These are phyloP conservation scores for Rana temporaria DNA, from an alignment of 2,113 vertebrate genomes.

Conservation along the genomic window DNA sequence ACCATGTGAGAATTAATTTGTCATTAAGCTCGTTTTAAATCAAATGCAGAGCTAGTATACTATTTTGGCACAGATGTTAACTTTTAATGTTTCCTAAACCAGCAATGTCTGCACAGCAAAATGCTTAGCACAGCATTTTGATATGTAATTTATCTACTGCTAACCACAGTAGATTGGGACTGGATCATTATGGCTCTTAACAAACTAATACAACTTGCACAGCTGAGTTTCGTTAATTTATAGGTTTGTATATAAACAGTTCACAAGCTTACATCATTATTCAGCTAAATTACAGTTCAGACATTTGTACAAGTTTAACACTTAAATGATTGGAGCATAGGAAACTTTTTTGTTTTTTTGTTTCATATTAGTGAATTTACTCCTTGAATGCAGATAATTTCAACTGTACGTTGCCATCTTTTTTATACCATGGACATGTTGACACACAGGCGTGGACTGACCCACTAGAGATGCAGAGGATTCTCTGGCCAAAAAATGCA, in stretches of 20 bases:
- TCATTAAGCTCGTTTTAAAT: background rate
- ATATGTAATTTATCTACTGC: slow-evolving; percentile 1
- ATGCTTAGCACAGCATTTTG: background rate
- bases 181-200: background rate
- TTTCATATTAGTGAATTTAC: too few relatives aligned
- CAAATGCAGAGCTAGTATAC: background rate
- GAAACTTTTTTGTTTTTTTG: too few relatives aligned
- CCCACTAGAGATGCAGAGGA: too few relatives aligned
- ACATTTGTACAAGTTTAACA: too few relatives aligned
- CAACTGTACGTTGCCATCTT: too few relatives aligned
- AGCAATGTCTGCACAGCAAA: background rate
- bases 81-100: background rate
- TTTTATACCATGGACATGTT: too few relatives aligned
- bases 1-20: too few relatives aligned
- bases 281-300: too few relatives aligned
- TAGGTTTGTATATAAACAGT: background rate
- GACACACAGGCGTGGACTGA: too few relatives aligned
- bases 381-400: too few relatives aligned
- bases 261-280: background rate
- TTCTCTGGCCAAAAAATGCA: too few relatives aligned
- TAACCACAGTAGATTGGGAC: background rate
- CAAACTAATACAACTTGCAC: background rate
- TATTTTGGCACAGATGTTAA: background rate
- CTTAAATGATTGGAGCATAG: too few relatives aligned
- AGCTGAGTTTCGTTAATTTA: background rate